A percentile compares a stretch with the other conserved stretches of the same genome.
Conservation (phyloP, 2,797 vertebrate species). For the Orientallactaga sibirica region DNA sequence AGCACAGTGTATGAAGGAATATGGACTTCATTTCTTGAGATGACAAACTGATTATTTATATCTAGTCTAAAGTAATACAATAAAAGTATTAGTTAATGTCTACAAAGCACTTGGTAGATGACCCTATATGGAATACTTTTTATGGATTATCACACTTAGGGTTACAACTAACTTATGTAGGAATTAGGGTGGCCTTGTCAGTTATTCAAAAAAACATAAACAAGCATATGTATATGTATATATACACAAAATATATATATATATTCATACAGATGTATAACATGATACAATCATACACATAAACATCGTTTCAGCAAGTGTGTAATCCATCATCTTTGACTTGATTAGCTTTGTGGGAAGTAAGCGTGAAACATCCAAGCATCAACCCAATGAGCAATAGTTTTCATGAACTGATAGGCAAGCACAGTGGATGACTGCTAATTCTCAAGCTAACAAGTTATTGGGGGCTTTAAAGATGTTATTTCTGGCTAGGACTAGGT, state of each 20-base stretch:
- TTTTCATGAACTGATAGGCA: slow-evolving; percentile 24
- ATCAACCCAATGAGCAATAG: neutral
- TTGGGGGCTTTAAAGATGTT: neutral
- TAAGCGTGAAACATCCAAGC: neutral
- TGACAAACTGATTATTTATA: neutral
- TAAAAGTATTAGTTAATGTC: neutral
- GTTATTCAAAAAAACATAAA: neutral
- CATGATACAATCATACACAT: neutral
- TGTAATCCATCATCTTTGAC: neutral
- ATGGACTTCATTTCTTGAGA: neutral
- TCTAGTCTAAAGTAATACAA: neutral
- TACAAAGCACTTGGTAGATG: neutral
- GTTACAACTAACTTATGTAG: neutral
- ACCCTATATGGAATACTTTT: neutral
- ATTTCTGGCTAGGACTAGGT: neutral
- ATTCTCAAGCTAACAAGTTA: neutral
- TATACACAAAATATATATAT: neutral
- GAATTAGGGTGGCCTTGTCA: neutral
- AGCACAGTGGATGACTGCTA: neutral
- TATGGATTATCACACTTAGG: neutral
- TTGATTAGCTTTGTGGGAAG: neutral
- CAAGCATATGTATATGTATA: too few relatives aligned
- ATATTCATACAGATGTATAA: neutral
- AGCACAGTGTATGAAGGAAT: neutral
- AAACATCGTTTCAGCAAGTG: neutral